Evolutionary conservation across 2,888 invertebrate species (phyloP), one percentile per base, ranked within the genome.

Genomic region (Eugnorisma glareosa): DNA sequence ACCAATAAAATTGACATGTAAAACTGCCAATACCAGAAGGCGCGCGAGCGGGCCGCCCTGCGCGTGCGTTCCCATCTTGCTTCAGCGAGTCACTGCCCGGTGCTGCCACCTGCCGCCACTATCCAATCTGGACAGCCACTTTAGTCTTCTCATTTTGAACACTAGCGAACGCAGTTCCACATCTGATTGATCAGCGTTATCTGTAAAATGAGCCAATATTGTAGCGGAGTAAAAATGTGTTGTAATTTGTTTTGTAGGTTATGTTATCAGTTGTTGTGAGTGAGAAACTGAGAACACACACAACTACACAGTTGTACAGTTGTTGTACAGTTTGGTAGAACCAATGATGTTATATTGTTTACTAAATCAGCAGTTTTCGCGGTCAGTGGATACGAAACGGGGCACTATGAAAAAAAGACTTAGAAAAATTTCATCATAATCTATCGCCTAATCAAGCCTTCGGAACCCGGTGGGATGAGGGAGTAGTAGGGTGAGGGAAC

Each of bases 1-100:
- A 96, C 96, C 96, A 90, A 96, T 93, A 92, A 96, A 96, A 92
- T 96, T 96, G 74, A 95, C 96, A 84, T 96, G 96, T 85, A 96
- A 88, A 35, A 96, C 92, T 70, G 96, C 96, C 67, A 96, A 89
- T 28, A 96, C 89, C 11, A 96, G 91, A 69, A 96, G 92, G 82
- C 95, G 96, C 88, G 96, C 95, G 89, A 96, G 96, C 88, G 96
- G 94, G 83, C 96, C 93, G 75, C 94, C 93, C 87, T 92, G 93
- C 92, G 93, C 92, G 85, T 93, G 92, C 85, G 91, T 91, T 85
- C 94, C 95, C 96, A 96, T 96, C 83, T 92, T 95, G 91, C 77
- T 86, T 96, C 94, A 96, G 88, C 95, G 94, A 79, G 91, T 90
- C 81, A 94, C 93, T 78, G 90, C 89, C 91, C 93, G 88, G 84